A percentile compares a stretch with the other conserved stretches of the same genome.
Evolutionary conservation across 2,888 invertebrate species (phyloP).

Genomic region (Nephrotoma guestfalica): DNA sequence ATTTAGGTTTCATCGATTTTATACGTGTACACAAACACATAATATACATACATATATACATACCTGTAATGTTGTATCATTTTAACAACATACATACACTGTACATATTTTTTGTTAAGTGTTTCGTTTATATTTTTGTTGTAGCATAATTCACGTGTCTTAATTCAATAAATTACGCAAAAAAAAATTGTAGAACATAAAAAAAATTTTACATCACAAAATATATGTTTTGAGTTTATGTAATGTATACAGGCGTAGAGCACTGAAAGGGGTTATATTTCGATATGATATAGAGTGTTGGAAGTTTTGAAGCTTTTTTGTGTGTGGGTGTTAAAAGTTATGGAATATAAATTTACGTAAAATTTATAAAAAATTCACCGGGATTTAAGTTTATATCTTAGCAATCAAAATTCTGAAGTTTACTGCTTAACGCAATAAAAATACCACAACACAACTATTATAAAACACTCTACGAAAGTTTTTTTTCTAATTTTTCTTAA

Average conservation of each 20-base stretch:
- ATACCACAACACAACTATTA: background rate
- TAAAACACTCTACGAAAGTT: background rate
- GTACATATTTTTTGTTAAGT: background rate
- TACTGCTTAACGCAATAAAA: background rate
- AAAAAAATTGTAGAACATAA: background rate
- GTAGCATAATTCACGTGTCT: background rate
- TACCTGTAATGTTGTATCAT: background rate
- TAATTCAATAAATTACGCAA: background rate
- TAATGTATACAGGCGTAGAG: background rate
- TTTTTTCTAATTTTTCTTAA: background rate
- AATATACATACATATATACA: background rate
- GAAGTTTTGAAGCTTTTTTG: background rate
- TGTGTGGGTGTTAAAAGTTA: background rate
- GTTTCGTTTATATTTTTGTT: background rate
- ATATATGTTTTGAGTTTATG: background rate
- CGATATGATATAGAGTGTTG: background rate
- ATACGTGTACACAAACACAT: background rate
- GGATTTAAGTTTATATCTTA: background rate
- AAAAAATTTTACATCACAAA: background rate
- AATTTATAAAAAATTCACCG: background rate
- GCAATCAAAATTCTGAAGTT: background rate
- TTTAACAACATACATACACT: background rate
- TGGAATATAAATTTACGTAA: background rate
- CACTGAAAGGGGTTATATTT: background rate
- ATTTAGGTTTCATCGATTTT: background rate